phyloP scores from a whole-genome alignment of 2,888 invertebrate species.

The Lydus trimaculatus region DNA sequence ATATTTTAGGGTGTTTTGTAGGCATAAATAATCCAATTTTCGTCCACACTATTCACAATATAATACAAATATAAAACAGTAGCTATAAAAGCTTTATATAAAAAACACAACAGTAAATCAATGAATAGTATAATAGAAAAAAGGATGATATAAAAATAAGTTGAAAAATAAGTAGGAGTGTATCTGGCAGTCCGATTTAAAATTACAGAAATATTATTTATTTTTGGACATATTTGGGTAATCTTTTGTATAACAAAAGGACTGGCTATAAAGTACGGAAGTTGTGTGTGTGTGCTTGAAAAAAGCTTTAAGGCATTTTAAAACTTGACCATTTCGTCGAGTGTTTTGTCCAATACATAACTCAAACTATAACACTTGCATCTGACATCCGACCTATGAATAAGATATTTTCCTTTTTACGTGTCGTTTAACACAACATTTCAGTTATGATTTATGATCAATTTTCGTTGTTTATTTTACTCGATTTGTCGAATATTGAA shows the following conservation, averaged over 20 bases:
- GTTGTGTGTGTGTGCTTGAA: constrained; percentile 48
- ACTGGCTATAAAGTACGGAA: constrained; percentile 48
- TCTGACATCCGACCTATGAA: constrained; percentile 45
- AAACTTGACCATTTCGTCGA: constrained; percentile 51
- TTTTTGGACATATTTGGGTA: constrained; percentile 49
- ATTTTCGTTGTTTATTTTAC: not conserved
- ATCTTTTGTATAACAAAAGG: constrained; percentile 51
- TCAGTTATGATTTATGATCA: constrained; percentile 9
- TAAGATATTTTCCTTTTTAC: constrained; percentile 44
- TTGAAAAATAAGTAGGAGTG: constrained; percentile 36
- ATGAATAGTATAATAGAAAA: constrained; percentile 19
- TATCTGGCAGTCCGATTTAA: constrained; percentile 50
- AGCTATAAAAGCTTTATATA: constrained; percentile 16
- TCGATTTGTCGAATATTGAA: constrained; percentile 12
- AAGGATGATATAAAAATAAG: constrained; percentile 17
- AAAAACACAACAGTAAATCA: constrained; percentile 22
- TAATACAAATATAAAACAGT: constrained; percentile 20
- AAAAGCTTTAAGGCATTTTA: constrained; percentile 43
- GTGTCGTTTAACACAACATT: constrained; percentile 41
- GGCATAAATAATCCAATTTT: constrained; percentile 20
- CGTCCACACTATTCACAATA: constrained; percentile 8
- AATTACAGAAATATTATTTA: constrained; percentile 47
- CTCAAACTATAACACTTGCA: constrained; percentile 39
- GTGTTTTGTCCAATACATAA: constrained; percentile 34
- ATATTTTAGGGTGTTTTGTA: constrained; percentile 9